A percentile compares a stretch with the other conserved stretches of the same genome.
These are phyloP conservation scores for Nomada flava DNA, from an alignment of 2,888 invertebrate species.

Conservation along the genomic window DNA sequence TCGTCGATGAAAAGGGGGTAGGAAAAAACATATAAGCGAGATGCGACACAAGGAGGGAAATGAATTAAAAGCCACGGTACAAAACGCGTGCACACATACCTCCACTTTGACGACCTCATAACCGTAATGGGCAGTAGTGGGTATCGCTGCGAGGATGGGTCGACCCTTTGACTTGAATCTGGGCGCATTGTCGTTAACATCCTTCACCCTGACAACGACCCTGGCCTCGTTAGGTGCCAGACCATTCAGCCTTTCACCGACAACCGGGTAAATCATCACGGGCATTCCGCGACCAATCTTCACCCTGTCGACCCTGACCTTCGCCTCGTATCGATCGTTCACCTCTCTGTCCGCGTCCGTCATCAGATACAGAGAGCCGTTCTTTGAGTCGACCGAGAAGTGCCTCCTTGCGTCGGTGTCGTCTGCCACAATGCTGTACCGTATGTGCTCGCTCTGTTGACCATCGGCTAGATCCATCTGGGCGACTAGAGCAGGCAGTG, in stretches of 20 bases:
- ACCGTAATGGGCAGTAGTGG: constrained; percentile 92
- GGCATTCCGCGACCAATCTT: constrained; percentile 89
- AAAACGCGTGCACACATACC: constrained; percentile 83
- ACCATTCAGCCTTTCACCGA: constrained; percentile 89
- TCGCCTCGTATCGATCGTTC: constrained; percentile 87
- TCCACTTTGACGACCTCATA: constrained; percentile 91
- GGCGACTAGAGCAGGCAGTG: constrained; percentile 90
- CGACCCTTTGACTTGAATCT: constrained; percentile 90
- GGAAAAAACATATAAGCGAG: not conserved
- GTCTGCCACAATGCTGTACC: constrained; percentile 88
- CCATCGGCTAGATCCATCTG: constrained; percentile 91
- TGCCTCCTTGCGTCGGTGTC: constrained; percentile 86
- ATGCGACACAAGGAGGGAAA: constrained; percentile 45
- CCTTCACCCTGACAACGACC: constrained; percentile 90
- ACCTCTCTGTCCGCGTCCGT: constrained; percentile 91
- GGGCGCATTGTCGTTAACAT: constrained; percentile 94
- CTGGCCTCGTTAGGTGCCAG: constrained; percentile 91
- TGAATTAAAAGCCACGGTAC: constrained; percentile 46
- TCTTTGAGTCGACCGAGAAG: constrained; percentile 91
- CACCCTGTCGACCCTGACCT: constrained; percentile 85
- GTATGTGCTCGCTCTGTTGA: constrained; percentile 87
- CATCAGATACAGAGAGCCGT: constrained; percentile 90
- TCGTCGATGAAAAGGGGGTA: constrained; percentile 11
- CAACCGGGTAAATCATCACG: constrained; percentile 91
- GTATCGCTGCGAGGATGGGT: constrained; percentile 93